Evolutionary conservation across 2,888 invertebrate genomes (phyloP), one percentile per base, ranked within the genome.

Genomic region (Meteorus cinctellus): DNA sequence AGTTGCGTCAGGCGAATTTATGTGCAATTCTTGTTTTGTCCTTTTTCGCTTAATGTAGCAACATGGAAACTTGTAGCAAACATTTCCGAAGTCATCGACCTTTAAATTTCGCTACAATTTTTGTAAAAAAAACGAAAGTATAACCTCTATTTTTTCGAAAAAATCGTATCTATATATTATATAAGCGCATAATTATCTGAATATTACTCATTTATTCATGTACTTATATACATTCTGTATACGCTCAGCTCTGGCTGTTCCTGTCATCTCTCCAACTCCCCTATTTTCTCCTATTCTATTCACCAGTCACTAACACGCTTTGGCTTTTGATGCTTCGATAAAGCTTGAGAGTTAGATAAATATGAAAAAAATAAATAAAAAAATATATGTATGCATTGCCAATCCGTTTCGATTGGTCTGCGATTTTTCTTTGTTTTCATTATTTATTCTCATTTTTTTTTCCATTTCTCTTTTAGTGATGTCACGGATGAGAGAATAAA

Each of bases 241-340:
- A 19, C 8, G 55, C 55, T 55, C 55, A 55, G 55, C 55, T 55
- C 55, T 55, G 55, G 55, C 55, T 55, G 55, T 19, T 55, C 62
- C 24, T 27, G n/a, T 63, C n/a, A 19, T 24, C 34, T 34, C 34
- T 34, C 34, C 4, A 34, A 34, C 27, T 51, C 48, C 65, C 63
- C 65, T 4, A 62, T 16, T 62, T 29, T 62, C 16, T 62, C 45
- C 69, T 55, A 31, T 36, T 55, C 45, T 68, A 71, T 60, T 45
- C 63, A 72, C n/a, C 60, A 62, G 16, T 51, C 60, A 71, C 59
- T 62, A 62, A 65, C 48, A 72, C 65, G 72, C 72, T 51, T 72
- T 72, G 72, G 72, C 72, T 72, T 70, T 24, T 72, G 51, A 48
- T 48, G 72, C 72, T 72, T 72, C 48, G 29, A 48, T 63, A 72